phyloP scores from a whole-genome alignment of 2,797 vertebrate genomes.

The Mormyrops boulengeri region DNA sequence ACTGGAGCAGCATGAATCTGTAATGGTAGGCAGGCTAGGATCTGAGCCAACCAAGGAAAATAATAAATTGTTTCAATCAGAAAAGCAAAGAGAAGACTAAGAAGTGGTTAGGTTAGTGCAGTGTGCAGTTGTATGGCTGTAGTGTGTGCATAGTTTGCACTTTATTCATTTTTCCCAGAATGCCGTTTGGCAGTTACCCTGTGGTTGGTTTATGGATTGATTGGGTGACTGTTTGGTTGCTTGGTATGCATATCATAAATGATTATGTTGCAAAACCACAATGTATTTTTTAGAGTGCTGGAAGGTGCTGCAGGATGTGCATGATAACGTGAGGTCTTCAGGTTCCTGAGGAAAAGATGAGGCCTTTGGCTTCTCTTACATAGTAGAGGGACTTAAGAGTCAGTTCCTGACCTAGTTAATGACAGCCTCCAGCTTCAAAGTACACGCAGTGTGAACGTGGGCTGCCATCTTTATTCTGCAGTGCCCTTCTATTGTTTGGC shows the following conservation, averaged over 20 bases:
- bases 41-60: background rate
- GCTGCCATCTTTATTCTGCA: background rate
- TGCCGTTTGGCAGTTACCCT: background rate
- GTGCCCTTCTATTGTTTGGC: background rate
- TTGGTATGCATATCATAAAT: background rate
- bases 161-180: background rate
- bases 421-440: background rate
- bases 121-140: background rate
- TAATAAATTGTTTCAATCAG: background rate
- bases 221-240: background rate
- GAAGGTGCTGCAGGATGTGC: background rate
- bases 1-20: conserved; percentile 4
- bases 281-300: background rate
- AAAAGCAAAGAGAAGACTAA: background rate
- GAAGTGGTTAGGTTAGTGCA: background rate
- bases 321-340: background rate
- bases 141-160: background rate
- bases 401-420: background rate
- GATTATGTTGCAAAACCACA: background rate
- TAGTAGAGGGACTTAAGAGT: background rate
- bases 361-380: background rate
- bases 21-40: background rate
- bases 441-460: background rate
- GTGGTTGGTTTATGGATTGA: background rate
- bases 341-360: background rate